Percentiles rank a stretch among this genome's conserved stretches.
phyloP scores from a whole-genome alignment of 2,888 invertebrate genomes.

The Antheraea assamensis region DNA sequence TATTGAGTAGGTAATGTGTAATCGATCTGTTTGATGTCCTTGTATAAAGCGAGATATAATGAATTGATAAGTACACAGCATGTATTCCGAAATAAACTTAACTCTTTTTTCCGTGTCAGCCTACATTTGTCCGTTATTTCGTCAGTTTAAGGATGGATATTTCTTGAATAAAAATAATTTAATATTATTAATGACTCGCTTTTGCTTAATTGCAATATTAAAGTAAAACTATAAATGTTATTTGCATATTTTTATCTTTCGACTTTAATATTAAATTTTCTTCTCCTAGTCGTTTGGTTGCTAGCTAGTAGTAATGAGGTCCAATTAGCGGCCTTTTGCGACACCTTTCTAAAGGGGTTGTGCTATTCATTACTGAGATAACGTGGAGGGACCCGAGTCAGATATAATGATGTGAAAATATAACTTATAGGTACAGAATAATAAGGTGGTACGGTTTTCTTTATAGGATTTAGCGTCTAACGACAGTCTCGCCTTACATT shows the following conservation, averaged over 20 bases:
- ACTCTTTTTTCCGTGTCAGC: background rate
- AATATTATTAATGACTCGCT: too few species aligned
- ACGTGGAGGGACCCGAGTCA: background rate
- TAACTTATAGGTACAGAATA: background rate
- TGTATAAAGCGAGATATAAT: conserved; percentile 17
- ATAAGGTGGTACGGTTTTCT: background rate
- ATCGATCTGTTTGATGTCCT: conserved; percentile 17
- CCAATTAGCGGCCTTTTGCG: background rate
- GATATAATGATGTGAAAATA: background rate
- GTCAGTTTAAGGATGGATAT: background rate
- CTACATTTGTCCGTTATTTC: background rate
- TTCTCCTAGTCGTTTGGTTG: background rate
- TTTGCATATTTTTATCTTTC: too few species aligned
- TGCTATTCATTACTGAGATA: background rate
- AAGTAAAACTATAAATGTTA: too few species aligned
- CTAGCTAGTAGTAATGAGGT: background rate
- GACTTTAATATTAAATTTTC: background rate
- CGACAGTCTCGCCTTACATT: too few species aligned
- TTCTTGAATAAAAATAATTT: background rate
- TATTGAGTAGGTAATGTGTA: conserved; percentile 3
- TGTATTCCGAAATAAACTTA: background rate
- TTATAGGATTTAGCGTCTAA: too few species aligned
- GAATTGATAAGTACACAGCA: conserved; percentile 1
- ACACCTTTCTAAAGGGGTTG: background rate
- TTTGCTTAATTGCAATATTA: too few species aligned